Evolutionary conservation across 2,797 vertebrate species (phyloP).

Genomic region (Sternotherus odoratus): DNA sequence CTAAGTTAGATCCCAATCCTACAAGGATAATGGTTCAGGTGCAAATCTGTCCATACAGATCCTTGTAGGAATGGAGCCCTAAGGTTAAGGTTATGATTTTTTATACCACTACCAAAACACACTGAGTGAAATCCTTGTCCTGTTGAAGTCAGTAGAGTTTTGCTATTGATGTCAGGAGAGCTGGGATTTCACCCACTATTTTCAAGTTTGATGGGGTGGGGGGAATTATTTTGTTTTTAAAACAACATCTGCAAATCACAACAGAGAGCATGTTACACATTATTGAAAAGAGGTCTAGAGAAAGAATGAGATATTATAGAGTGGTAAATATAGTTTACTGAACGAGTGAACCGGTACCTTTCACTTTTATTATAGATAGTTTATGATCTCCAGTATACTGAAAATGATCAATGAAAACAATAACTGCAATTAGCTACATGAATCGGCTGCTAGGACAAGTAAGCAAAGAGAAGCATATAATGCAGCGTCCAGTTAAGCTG

Average conservation of each 20-base stretch:
- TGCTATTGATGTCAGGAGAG: neutral
- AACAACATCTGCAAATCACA: conserved; percentile 24
- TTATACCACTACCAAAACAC: neutral
- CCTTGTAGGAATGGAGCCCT: neutral
- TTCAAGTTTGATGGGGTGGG: conserved; percentile 37
- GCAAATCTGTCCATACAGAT: neutral
- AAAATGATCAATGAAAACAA: neutral
- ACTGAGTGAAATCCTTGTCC: neutral
- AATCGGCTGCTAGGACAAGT: conserved; percentile 51
- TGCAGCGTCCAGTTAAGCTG: conserved; percentile 80
- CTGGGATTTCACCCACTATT: conserved; percentile 36
- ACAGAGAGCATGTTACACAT: neutral
- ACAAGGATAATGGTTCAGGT: rapidly evolving
- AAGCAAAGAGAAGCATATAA: conserved; percentile 51
- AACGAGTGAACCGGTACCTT: neutral
- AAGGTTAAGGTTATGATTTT: neutral
- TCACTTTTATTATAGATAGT: neutral
- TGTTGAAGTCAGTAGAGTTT: conserved; percentile 15
- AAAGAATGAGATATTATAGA: neutral
- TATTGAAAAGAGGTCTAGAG: neutral
- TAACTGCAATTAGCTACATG: conserved; percentile 15
- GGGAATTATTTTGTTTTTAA: conserved; percentile 1
- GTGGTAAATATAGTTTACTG: neutral
- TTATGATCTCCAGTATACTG: neutral
- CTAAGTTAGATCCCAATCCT: neutral